These are phyloP conservation scores for Syngnathus floridae DNA, from an alignment of 2,113 vertebrate species.

Conservation along the genomic window DNA sequence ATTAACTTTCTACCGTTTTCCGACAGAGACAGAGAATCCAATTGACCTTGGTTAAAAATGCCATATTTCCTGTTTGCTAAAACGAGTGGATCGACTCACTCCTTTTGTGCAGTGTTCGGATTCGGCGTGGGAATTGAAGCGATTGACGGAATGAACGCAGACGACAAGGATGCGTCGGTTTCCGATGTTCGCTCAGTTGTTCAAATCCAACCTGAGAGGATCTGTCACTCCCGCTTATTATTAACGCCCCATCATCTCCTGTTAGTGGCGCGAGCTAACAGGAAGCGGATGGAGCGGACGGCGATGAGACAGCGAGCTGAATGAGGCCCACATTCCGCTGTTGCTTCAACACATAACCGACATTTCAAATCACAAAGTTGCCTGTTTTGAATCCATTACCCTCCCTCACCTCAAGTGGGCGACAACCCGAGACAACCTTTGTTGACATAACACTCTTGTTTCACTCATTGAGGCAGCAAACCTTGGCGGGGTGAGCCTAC, in stretches of 20 bases:
- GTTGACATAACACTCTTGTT: not conserved
- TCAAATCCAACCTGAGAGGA: constrained; percentile 29
- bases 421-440: not conserved
- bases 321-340: not conserved
- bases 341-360: not conserved
- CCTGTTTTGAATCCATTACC: not conserved
- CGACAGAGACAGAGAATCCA: constrained; percentile 13
- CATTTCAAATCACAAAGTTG: not conserved
- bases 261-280: constrained; percentile 34
- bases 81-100: not conserved
- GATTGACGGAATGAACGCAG: constrained; percentile 13
- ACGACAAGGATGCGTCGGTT: not conserved
- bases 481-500: constrained; percentile 20
- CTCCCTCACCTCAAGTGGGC: not conserved
- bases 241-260: constrained; percentile 50
- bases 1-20: constrained; percentile 21
- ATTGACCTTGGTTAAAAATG: constrained; percentile 20
- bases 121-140: constrained; percentile 23
- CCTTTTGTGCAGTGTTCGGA: constrained; percentile 19
- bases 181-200: constrained; percentile 33
- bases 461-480: not conserved
- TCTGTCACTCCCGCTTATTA: constrained; percentile 48
- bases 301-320: not conserved
- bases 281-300: not conserved
- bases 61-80: not conserved